phyloP scores from a whole-genome alignment of 1,140 invertebrate genomes.

The Antheraea pernyi region DNA sequence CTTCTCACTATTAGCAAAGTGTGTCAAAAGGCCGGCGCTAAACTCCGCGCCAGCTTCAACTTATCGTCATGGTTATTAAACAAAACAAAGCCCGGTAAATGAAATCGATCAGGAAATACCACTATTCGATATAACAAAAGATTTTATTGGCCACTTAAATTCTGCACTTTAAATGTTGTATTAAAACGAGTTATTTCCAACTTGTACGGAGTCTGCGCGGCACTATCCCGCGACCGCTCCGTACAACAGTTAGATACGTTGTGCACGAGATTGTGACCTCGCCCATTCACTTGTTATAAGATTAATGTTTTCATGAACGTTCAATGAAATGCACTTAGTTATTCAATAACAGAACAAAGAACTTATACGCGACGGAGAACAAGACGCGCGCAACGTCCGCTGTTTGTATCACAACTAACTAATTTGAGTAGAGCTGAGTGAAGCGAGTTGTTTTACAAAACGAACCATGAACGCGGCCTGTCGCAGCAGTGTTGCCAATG shows the following conservation, averaged over 20 bases:
- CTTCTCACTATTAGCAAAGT: conserved; percentile 44
- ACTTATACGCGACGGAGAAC: conserved; percentile 14
- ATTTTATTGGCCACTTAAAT: conserved; percentile 3
- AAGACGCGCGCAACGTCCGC: conserved; percentile 19
- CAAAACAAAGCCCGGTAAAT: conserved; percentile 11
- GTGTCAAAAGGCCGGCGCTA: conserved; percentile 29
- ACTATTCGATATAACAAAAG: conserved; percentile 11
- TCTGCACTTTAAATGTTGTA: conserved; percentile 9
- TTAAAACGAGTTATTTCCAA: conserved; percentile 38
- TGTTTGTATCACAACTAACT: conserved; percentile 25
- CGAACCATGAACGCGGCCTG: conserved; percentile 31
- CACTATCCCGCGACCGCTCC: conserved; percentile 19
- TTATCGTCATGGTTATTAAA: conserved; percentile 20
- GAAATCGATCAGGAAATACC: conserved; percentile 15
- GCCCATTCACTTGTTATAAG: conserved; percentile 49
- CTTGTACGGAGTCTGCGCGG: conserved; percentile 43
- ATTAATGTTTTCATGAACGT: conserved; percentile 42
- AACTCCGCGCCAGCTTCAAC: conserved; percentile 16
- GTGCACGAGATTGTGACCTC: conserved; percentile 43
- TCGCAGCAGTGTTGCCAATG: too few relatives aligned
- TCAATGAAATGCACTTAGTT: conserved; percentile 21
- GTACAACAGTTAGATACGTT: conserved; percentile 7
- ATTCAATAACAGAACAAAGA: conserved; percentile 31
- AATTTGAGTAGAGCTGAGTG: conserved; percentile 29
- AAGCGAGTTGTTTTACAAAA: conserved; percentile 46